Evolutionary conservation across 2,113 vertebrate species (phyloP).

Genomic region (Microtus ochrogaster): DNA sequence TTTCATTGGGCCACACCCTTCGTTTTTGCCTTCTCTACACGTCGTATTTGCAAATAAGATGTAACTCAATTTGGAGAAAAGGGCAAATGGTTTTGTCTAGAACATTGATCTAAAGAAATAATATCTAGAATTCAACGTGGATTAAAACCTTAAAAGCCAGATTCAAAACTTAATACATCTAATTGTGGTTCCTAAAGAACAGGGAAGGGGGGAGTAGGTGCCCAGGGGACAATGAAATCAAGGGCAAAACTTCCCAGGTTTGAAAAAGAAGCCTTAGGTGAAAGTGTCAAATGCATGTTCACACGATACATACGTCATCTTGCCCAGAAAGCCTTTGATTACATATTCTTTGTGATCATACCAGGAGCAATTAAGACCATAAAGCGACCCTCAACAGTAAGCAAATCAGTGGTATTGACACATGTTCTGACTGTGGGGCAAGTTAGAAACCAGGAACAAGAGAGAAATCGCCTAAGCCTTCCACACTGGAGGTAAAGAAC

Average conservation of each 20-base stretch:
- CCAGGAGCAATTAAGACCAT: slow-evolving; percentile 8
- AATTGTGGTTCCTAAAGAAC: background rate
- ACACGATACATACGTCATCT: background rate
- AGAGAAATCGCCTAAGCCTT: background rate
- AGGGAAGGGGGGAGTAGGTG: background rate
- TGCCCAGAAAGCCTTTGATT: slow-evolving; percentile 13
- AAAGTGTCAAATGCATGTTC: background rate
- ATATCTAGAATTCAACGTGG: slow-evolving; percentile 28
- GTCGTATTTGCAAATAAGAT: background rate
- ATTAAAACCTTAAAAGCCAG: slow-evolving; percentile 16
- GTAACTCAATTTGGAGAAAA: slow-evolving; percentile 15
- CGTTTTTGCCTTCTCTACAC: background rate
- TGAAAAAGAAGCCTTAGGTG: background rate
- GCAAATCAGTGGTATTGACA: slow-evolving; percentile 12
- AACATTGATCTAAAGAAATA: slow-evolving; percentile 23
- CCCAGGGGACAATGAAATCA: background rate
- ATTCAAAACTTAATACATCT: slow-evolving; percentile 27
- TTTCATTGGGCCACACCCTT: slow-evolving; percentile 29
- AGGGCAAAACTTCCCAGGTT: background rate
- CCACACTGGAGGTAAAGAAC: background rate
- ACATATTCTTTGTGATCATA: slow-evolving; percentile 18
- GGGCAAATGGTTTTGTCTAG: background rate
- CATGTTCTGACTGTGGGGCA: background rate
- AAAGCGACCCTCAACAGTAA: slow-evolving; percentile 64
- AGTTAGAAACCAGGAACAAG: slow-evolving; percentile 39